Evolutionary conservation across 2,113 vertebrate genomes (phyloP).

Genomic region (Platanista minor): DNA sequence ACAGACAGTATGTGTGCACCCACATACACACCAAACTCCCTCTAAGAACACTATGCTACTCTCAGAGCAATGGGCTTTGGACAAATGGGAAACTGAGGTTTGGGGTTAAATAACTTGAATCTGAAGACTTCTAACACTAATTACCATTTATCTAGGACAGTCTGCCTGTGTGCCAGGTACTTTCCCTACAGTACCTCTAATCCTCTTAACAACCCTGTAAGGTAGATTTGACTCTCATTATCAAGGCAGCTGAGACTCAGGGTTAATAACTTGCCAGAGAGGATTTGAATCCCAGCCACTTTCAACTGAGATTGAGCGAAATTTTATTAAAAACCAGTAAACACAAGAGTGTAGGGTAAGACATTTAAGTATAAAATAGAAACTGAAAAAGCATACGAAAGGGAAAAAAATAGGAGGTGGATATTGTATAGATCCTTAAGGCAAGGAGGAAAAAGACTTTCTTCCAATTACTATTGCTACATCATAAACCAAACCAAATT

Average conservation of each 20-base stretch:
- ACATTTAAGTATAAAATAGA: constrained; percentile 1
- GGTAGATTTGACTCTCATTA: background rate
- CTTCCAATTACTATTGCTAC: background rate
- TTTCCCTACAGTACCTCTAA: background rate
- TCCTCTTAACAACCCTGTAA: background rate
- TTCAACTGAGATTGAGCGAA: background rate
- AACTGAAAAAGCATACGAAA: background rate
- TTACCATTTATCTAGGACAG: background rate
- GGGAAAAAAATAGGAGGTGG: background rate
- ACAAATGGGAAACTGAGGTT: background rate
- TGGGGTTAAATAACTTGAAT: background rate
- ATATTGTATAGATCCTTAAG: background rate
- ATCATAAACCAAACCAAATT: background rate
- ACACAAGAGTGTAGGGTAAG: background rate
- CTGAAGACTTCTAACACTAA: background rate
- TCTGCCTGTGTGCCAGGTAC: background rate
- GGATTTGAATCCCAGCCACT: background rate
- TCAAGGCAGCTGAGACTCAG: background rate
- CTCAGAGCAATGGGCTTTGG: background rate
- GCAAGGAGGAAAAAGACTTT: background rate
- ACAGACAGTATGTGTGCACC: background rate
- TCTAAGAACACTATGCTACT: background rate
- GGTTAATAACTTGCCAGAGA: background rate
- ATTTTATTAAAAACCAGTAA: constrained; percentile 1
- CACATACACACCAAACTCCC: background rate